phyloP scores from a whole-genome alignment of 2,888 invertebrate genomes.

The Latheticus oryzae region DNA sequence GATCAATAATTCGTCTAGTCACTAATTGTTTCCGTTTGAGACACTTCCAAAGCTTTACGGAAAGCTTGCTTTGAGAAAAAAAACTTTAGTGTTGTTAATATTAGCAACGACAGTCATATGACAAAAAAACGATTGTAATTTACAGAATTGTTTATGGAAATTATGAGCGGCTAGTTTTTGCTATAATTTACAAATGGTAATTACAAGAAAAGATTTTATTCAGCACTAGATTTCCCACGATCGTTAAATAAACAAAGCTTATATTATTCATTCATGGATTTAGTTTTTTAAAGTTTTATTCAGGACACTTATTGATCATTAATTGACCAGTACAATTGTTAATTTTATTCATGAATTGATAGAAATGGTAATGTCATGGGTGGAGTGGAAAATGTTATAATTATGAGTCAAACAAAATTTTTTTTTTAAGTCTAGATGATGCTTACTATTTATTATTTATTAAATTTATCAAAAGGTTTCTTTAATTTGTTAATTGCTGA shows the following conservation, averaged over 20 bases:
- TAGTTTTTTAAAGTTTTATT: slow-evolving; percentile 31
- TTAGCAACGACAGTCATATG: slow-evolving; percentile 11
- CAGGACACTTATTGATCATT: slow-evolving; percentile 32
- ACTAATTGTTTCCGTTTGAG: slow-evolving; percentile 22
- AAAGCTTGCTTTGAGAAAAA: no score
- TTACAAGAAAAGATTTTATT: slow-evolving; percentile 49
- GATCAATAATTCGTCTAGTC: slow-evolving; percentile 14
- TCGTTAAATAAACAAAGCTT: slow-evolving; percentile 46
- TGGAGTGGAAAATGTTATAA: no score
- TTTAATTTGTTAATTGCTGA: no score
- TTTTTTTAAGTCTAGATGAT: no score
- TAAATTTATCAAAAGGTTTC: no score
- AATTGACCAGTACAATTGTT: no score
- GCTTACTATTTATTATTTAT: no score
- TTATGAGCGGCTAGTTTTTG: slow-evolving; percentile 50
- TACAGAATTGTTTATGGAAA: slow-evolving; percentile 50
- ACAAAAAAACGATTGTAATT: slow-evolving; percentile 34
- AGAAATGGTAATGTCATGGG: slow-evolving; percentile 17
- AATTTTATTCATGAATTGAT: no score
- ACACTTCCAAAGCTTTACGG: not conserved
- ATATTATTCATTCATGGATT: slow-evolving; percentile 38
- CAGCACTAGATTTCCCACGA: slow-evolving; percentile 50
- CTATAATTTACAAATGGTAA: slow-evolving; percentile 50
- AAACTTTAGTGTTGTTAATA: no score
- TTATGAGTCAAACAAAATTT: no score